A percentile compares a stretch with the other conserved stretches of the same genome.
These are phyloP conservation scores for Bembecia ichneumoniformis DNA, from an alignment of 2,888 invertebrate species.

Conservation along the genomic window DNA sequence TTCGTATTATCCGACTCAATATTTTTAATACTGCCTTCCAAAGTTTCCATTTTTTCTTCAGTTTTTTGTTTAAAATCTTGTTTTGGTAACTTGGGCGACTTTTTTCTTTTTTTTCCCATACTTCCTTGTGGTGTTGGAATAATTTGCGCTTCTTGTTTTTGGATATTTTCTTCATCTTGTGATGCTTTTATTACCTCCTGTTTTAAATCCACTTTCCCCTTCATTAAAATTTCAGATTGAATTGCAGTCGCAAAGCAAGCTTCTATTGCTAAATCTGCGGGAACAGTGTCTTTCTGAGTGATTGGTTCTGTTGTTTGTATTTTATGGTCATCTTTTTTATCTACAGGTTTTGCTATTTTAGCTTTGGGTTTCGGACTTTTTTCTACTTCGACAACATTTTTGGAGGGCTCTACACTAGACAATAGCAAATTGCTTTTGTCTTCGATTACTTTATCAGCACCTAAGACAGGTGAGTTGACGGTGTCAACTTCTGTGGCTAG, in stretches of 20 bases:
- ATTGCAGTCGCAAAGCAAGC: no score
- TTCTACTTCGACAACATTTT: slow-evolving; percentile 9
- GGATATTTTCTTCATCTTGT: slow-evolving; percentile 4
- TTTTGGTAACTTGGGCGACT: slow-evolving; percentile 11
- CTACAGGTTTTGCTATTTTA: slow-evolving; percentile 50
- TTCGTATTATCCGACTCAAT: neutral
- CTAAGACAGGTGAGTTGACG: neutral
- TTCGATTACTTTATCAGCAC: no score
- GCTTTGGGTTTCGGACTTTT: slow-evolving; percentile 33
- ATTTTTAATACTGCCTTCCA: neutral
- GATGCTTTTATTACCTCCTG: neutral
- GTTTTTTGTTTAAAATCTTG: slow-evolving; percentile 13
- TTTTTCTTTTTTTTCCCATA: slow-evolving; percentile 9
- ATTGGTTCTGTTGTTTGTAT: neutral
- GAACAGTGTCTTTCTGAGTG: no score
- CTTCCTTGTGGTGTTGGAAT: neutral
- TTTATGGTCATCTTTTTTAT: slow-evolving; percentile 25
- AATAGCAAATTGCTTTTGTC: no score
- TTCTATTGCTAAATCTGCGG: no score
- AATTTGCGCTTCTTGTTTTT: neutral
- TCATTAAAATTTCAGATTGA: neutral
- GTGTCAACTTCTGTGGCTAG: neutral
- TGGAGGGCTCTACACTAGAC: no score
- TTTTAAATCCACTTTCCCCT: neutral
- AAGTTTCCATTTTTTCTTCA: slow-evolving; percentile 6